Percentiles rank a stretch among this genome's conserved stretches.
phyloP scores from a whole-genome alignment of 1,140 invertebrate species.

The Solen grandis region DNA sequence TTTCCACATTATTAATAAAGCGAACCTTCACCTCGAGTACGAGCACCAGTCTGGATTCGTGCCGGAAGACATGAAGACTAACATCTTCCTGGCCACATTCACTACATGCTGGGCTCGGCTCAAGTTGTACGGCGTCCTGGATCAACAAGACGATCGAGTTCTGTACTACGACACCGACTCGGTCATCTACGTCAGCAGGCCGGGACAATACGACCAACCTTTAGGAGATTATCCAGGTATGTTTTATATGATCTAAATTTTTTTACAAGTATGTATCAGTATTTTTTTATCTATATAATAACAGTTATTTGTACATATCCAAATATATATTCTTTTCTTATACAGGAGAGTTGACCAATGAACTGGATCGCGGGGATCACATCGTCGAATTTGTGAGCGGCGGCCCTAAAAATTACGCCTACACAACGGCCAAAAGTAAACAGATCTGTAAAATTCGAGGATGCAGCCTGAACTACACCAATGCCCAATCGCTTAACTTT shows the following conservation, averaged over 20 bases:
- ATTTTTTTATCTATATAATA: too few species aligned
- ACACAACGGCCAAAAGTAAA: background rate
- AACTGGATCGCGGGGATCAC: background rate
- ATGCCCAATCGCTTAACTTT: slow-evolving; percentile 1
- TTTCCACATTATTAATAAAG: slow-evolving; percentile 56
- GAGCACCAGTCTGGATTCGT: slow-evolving; percentile 3
- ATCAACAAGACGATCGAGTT: background rate
- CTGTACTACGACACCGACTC: slow-evolving; percentile 52
- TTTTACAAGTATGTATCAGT: too few species aligned
- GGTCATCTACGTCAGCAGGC: slow-evolving; percentile 67
- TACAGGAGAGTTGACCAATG: slow-evolving; percentile 22
- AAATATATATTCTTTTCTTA: too few species aligned
- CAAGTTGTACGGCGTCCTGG: slow-evolving; percentile 72
- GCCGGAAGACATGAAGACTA: slow-evolving; percentile 60
- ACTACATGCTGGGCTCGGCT: slow-evolving; percentile 79
- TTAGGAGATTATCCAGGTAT: slow-evolving; percentile 5
- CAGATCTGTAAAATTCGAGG: slow-evolving; percentile 12
- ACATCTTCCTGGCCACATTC: slow-evolving; percentile 77
- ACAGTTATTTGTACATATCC: too few species aligned
- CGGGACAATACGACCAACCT: background rate
- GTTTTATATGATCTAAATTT: too few species aligned
- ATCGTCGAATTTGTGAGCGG: slow-evolving; percentile 31
- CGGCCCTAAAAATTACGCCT: slow-evolving; percentile 45
- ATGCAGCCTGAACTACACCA: slow-evolving; percentile 15
- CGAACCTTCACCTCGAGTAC: slow-evolving; percentile 44